Conservation (phyloP, 2,888 invertebrate species). For the Thera britannica region DNA sequence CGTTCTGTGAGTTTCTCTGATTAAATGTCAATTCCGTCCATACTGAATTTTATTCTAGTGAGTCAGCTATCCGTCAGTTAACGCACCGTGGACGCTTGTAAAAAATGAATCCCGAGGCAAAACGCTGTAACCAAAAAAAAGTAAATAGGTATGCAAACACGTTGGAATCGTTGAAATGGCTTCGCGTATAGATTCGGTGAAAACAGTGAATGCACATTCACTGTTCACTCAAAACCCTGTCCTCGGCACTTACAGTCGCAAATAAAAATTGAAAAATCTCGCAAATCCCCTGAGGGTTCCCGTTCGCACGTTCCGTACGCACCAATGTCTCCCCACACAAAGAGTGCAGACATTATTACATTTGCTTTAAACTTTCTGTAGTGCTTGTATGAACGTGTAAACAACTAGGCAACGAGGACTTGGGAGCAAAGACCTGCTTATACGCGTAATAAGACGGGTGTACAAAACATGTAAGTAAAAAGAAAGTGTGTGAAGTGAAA, state of each 20-base stretch:
- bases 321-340: constrained; percentile 58
- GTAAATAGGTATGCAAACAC: constrained; percentile 41
- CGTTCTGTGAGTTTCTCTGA: background rate
- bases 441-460: background rate
- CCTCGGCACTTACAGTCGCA: constrained; percentile 75
- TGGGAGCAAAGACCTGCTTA: constrained; percentile 3
- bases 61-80: constrained; percentile 20
- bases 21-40: background rate
- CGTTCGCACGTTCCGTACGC: constrained; percentile 71
- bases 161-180: constrained; percentile 42
- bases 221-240: constrained; percentile 49
- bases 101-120: constrained; percentile 29
- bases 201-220: constrained; percentile 52
- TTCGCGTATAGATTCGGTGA: constrained; percentile 44
- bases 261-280: constrained; percentile 82
- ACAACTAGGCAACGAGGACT: constrained; percentile 15
- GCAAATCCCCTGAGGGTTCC: constrained; percentile 71
- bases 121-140: constrained; percentile 41
- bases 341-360: constrained; percentile 57
- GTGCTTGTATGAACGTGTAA: constrained; percentile 24
- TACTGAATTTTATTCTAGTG: constrained; percentile 32
- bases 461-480: background rate
- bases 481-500: background rate
- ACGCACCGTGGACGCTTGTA: constrained; percentile 19
- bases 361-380: constrained; percentile 52